Percentiles rank a stretch among this genome's conserved stretches.
Evolutionary conservation across 2,888 invertebrate genomes (phyloP).

Genomic region (Cordilura impudica): DNA sequence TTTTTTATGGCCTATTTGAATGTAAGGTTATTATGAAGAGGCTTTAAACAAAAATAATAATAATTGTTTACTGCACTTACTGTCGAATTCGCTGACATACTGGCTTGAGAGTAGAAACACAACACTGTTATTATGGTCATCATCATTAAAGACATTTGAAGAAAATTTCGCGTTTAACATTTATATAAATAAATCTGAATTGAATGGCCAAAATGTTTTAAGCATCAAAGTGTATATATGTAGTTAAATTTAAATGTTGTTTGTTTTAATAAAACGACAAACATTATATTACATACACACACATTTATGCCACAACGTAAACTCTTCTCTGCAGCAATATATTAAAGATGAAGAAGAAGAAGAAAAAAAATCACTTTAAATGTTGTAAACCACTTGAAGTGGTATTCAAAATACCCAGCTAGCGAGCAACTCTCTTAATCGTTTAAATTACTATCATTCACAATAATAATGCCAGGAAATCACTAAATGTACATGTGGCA

Average conservation of each 20-base stretch:
- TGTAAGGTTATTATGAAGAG: neutral
- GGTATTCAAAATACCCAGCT: constrained; percentile 40
- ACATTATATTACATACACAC: constrained; percentile 1
- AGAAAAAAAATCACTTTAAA: constrained; percentile 27
- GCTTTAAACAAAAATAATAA: neutral
- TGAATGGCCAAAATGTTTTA: constrained; percentile 4
- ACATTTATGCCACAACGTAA: neutral
- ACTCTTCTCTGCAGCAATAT: neutral
- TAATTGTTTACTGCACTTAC: constrained; percentile 22
- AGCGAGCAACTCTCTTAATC: neutral
- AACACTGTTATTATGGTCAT: constrained; percentile 52
- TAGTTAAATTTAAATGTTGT: constrained; percentile 47
- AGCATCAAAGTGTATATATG: neutral
- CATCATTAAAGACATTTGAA: constrained; percentile 46
- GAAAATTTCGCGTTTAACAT: constrained; percentile 4
- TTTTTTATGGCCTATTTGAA: neutral
- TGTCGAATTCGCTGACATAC: constrained; percentile 6
- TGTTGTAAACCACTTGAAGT: constrained; percentile 56
- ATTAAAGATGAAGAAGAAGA: no score
- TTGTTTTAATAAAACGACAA: constrained; percentile 57
- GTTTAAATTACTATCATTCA: neutral
- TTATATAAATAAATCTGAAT: constrained; percentile 5
- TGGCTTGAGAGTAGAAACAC: neutral
- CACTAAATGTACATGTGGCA: neutral
- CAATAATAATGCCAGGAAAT: neutral